phyloP scores from a whole-genome alignment of 2,113 vertebrate species.

The Vimba vimba region DNA sequence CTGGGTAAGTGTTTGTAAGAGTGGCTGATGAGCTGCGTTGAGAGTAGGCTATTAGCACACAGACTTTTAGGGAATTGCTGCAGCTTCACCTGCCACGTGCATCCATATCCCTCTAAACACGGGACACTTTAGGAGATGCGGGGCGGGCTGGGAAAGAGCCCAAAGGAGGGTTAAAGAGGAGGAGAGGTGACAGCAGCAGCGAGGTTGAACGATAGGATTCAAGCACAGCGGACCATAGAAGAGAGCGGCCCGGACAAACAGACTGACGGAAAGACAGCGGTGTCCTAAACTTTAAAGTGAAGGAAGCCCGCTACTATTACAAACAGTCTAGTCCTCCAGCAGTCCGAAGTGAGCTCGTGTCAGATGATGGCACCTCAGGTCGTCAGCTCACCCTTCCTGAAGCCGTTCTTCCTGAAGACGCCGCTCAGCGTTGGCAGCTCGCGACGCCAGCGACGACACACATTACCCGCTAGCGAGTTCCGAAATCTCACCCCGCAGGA shows the following conservation, averaged over 20 bases:
- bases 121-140: constrained; percentile 58
- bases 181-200: background rate
- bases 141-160: background rate
- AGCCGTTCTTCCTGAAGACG: constrained; percentile 73
- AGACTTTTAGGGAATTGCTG: constrained; percentile 10
- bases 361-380: constrained; percentile 69
- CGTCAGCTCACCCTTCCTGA: constrained; percentile 70
- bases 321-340: background rate
- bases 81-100: constrained; percentile 66
- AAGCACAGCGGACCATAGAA: background rate
- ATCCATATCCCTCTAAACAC: constrained; percentile 60
- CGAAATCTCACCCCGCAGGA: constrained; percentile 79
- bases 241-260: background rate
- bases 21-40: background rate
- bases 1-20: background rate
- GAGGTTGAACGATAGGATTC: background rate
- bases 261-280: background rate
- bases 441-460: constrained; percentile 73
- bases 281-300: constrained; percentile 10
- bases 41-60: constrained; percentile 28
- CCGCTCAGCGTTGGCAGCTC: constrained; percentile 59
- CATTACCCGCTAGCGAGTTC: constrained; percentile 81
- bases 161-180: constrained; percentile 30
- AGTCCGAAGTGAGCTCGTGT: background rate
- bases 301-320: background rate